phyloP scores from a whole-genome alignment of 2,113 vertebrate species.

The Callithrix jacchus region DNA sequence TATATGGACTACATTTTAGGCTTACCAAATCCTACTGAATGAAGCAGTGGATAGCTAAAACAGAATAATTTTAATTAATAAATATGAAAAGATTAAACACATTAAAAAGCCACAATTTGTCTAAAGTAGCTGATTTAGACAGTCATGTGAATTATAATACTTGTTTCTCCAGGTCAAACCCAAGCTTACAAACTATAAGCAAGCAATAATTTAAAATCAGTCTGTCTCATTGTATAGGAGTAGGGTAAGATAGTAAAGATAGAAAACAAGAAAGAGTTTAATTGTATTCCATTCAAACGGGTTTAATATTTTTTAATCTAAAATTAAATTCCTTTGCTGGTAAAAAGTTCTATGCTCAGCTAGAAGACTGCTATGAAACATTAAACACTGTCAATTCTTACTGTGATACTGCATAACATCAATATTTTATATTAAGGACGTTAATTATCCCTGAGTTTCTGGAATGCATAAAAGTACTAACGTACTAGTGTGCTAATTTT shows the following conservation, averaged over 20 bases:
- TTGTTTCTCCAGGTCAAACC: not conserved
- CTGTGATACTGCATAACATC: conserved; percentile 73
- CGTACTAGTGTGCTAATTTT: conserved; percentile 64
- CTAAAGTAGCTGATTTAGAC: not conserved
- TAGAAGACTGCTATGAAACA: conserved; percentile 63
- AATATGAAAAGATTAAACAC: not conserved
- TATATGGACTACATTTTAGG: not conserved
- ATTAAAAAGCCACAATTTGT: not conserved
- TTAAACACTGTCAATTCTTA: conserved; percentile 77
- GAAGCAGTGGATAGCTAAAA: accelerated
- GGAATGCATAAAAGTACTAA: conserved; percentile 59
- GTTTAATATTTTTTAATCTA: conserved; percentile 50
- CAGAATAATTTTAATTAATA: not conserved
- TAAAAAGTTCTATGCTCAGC: conserved; percentile 47
- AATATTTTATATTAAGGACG: conserved; percentile 78
- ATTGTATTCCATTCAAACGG: not conserved
- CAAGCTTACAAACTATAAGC: not conserved
- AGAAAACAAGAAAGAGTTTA: conserved; percentile 4
- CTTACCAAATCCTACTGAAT: not conserved
- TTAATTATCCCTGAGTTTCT: conserved; percentile 74
- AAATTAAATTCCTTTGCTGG: conserved; percentile 65
- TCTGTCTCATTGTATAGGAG: not conserved
- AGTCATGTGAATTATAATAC: not conserved
- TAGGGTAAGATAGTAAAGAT: not conserved
- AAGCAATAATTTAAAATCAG: not conserved